Conservation (phyloP, 2,888 invertebrate genomes). For the Meiosimyza decipiens region DNA sequence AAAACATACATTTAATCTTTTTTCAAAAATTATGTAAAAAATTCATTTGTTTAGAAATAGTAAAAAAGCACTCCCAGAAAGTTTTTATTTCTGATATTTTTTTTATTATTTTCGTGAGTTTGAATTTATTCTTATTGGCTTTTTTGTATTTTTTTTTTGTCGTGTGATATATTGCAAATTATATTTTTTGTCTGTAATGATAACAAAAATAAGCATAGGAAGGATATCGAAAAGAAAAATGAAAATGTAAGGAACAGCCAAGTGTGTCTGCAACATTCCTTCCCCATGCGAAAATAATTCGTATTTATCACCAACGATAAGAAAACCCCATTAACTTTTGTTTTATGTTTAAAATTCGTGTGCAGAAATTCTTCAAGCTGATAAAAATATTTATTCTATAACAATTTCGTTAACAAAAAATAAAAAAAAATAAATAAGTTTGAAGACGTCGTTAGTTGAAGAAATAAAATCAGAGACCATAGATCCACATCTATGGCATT, state of each 20-base stretch:
- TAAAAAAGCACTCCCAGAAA: too few species aligned
- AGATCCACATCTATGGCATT: too few species aligned
- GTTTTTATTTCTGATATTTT: too few species aligned
- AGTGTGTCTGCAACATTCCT: not conserved
- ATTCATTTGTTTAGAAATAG: too few species aligned
- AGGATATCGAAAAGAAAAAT: not conserved
- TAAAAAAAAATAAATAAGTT: too few species aligned
- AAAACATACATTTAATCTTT: too few species aligned
- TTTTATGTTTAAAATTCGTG: slow-evolving; percentile 8
- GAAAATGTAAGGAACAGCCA: not conserved
- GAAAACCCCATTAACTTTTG: slow-evolving; percentile 28
- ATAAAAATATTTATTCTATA: too few species aligned
- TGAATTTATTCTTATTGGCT: slow-evolving; percentile 8
- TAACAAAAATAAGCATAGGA: slow-evolving; percentile 9
- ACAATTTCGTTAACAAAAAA: too few species aligned
- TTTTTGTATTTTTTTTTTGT: slow-evolving; percentile 5
- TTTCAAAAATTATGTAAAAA: not conserved
- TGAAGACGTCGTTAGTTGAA: too few species aligned
- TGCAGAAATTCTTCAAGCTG: too few species aligned
- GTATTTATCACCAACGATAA: slow-evolving; percentile 21
- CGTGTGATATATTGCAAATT: slow-evolving; percentile 28
- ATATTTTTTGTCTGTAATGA: slow-evolving; percentile 9
- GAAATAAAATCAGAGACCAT: too few species aligned
- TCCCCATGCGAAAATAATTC: not conserved
- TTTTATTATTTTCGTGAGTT: not conserved